These are phyloP conservation scores for Eupithecia subumbrata DNA, from an alignment of 2,888 invertebrate species.

Conservation along the genomic window DNA sequence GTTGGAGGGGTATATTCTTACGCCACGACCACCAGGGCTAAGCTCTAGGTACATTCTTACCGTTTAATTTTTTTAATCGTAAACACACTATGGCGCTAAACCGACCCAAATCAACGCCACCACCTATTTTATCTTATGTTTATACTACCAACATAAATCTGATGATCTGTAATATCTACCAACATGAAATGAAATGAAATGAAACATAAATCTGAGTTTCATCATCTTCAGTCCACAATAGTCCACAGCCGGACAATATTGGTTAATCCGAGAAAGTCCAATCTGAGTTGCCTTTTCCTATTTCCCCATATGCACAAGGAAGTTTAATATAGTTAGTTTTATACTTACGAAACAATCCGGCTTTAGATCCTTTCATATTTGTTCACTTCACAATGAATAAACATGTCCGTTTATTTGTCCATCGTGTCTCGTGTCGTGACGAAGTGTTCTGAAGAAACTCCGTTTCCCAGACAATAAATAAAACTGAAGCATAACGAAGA, in stretches of 20 bases:
- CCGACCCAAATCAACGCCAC: too few relatives aligned
- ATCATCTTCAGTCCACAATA: too few relatives aligned
- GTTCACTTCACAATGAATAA: constrained; percentile 1
- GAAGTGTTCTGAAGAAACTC: constrained; percentile 17
- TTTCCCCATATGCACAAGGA: neutral
- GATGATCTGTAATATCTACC: too few relatives aligned
- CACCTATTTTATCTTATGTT: too few relatives aligned
- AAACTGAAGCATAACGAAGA: neutral
- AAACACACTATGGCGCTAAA: too few relatives aligned
- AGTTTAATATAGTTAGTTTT: neutral
- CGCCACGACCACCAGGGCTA: too few relatives aligned
- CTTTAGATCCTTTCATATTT: neutral
- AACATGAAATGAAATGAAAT: too few relatives aligned
- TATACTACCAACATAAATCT: too few relatives aligned
- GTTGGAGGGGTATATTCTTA: too few relatives aligned
- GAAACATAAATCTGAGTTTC: too few relatives aligned
- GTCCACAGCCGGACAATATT: neutral
- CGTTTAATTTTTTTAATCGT: too few relatives aligned
- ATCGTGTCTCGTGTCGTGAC: constrained; percentile 16
- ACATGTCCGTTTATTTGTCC: constrained; percentile 12
- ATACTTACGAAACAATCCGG: neutral
- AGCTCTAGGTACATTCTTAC: too few relatives aligned
- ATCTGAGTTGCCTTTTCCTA: neutral
- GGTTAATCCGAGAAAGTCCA: neutral
- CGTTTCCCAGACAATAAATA: constrained; percentile 7